Conservation (phyloP, 2,888 invertebrate species). For the Punctoribates punctum region DNA sequence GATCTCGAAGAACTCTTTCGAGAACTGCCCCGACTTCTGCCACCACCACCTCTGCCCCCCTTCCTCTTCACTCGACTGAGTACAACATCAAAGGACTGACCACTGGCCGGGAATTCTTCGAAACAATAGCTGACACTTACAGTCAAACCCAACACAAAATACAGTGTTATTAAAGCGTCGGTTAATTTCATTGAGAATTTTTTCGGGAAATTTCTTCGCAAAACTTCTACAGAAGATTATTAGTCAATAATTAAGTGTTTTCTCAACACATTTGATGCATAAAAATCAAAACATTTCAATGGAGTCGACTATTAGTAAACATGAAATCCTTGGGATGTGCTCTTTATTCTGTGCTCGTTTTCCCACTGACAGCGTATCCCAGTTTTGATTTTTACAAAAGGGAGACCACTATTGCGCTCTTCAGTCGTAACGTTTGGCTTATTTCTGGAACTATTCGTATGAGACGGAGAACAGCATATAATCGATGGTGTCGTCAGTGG, state of each 20-base stretch:
- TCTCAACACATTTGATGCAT: not conserved
- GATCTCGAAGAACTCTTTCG: not conserved
- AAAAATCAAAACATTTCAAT: not conserved
- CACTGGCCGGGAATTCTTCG: not conserved
- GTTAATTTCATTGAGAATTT: no score
- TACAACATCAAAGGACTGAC: not conserved
- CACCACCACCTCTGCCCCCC: conserved; percentile 24
- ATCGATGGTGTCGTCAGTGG: no score
- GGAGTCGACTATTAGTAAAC: not conserved
- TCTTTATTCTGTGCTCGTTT: not conserved
- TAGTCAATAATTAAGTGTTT: not conserved
- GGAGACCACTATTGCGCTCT: no score
- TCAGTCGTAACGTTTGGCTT: no score
- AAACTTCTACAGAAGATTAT: no score
- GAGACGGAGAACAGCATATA: no score
- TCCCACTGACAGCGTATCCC: not conserved
- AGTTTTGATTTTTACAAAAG: no score
- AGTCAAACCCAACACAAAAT: not conserved
- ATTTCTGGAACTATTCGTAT: no score
- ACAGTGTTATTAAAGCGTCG: no score
- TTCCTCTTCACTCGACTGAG: not conserved
- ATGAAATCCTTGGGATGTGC: not conserved
- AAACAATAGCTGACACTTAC: not conserved
- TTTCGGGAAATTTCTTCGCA: no score
- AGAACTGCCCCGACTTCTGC: not conserved